phyloP scores from a whole-genome alignment of 1,140 invertebrate genomes.

The Leptopilina boulardi region DNA sequence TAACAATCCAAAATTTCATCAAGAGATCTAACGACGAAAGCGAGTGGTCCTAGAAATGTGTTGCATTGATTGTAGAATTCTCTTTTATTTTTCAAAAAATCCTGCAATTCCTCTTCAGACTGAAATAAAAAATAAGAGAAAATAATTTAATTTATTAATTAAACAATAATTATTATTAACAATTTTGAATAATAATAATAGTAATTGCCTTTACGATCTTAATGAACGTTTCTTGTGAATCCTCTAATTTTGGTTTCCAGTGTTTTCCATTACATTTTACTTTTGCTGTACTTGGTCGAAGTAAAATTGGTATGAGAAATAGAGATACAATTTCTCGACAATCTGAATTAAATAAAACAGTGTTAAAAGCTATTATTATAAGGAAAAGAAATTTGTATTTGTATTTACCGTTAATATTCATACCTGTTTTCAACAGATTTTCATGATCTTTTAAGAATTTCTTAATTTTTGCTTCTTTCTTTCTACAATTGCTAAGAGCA shows the following conservation, averaged over 20 bases:
- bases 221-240: neutral
- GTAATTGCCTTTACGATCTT: neutral
- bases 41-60: neutral
- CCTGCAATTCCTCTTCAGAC: too few species aligned
- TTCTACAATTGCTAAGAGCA: neutral
- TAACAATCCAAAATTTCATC: neutral
- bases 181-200: neutral
- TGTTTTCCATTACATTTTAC: neutral
- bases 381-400: too few species aligned
- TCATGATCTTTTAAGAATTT: neutral
- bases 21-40: neutral
- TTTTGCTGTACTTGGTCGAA: neutral
- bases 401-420: neutral
- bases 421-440: neutral
- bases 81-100: neutral
- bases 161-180: neutral
- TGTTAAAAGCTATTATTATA: too few species aligned
- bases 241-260: conserved; percentile 4
- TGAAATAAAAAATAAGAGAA: too few species aligned
- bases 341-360: conserved; percentile 6
- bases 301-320: neutral
- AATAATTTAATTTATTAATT: too few species aligned
- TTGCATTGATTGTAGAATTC: neutral
- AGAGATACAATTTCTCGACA: neutral
- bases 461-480: neutral